phyloP scores from a whole-genome alignment of 2,888 invertebrate species.

The Dynastes grantii region DNA sequence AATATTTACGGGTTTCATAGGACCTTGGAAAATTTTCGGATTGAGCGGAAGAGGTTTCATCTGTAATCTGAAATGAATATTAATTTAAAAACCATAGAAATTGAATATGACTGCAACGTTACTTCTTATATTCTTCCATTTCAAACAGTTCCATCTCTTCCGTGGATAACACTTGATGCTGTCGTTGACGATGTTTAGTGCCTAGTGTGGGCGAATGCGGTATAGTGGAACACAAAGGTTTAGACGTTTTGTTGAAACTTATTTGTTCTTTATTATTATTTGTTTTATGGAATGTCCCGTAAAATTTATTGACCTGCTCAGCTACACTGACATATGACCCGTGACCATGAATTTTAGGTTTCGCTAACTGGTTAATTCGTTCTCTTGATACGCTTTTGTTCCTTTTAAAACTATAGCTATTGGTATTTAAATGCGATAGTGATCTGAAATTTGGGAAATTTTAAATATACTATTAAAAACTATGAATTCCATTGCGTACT shows the following conservation, averaged over 20 bases:
- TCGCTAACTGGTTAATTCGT: constrained; percentile 57
- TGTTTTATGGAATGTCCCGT: constrained; percentile 71
- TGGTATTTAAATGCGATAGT: neutral
- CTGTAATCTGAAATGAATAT: constrained; percentile 70
- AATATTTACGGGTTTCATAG: constrained; percentile 71
- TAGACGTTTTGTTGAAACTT: neutral
- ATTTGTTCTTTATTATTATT: constrained; percentile 43
- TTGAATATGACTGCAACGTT: constrained; percentile 50
- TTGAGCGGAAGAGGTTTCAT: constrained; percentile 80
- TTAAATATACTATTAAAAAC: neutral
- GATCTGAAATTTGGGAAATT: neutral
- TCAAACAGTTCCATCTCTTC: constrained; percentile 77
- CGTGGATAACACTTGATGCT: constrained; percentile 73
- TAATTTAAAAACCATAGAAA: neutral
- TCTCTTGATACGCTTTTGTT: constrained; percentile 53
- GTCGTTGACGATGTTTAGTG: constrained; percentile 74
- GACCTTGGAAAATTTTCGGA: constrained; percentile 74
- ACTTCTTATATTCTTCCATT: constrained; percentile 78
- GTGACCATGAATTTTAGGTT: constrained; percentile 60
- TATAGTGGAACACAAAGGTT: constrained; percentile 64
- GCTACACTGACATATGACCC: constrained; percentile 71
- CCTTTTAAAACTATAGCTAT: neutral
- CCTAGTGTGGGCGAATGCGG: constrained; percentile 74
- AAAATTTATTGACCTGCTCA: constrained; percentile 73
- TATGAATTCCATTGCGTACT: neutral